Conservation (phyloP, 2,113 vertebrate species). For the Corydoras maculifer region DNA sequence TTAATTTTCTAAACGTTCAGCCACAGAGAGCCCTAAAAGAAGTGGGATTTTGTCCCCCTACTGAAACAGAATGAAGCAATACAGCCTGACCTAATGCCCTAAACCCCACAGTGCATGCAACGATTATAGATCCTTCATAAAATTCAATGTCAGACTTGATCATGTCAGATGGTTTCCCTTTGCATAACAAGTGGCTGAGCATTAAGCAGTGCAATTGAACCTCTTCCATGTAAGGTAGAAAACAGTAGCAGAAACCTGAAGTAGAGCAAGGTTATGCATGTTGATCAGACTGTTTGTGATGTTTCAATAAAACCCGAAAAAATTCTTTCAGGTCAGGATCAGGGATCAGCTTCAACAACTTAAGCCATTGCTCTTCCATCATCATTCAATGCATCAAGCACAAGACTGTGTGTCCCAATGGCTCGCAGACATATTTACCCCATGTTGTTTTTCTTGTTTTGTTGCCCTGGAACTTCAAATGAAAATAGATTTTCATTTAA, state of each 20-base stretch:
- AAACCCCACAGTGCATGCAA: constrained; percentile 2
- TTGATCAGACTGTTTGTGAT: no score
- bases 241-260: not conserved
- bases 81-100: constrained; percentile 17
- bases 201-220: not conserved
- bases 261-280: not conserved
- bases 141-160: constrained; percentile 9
- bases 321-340: no score
- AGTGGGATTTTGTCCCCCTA: not conserved
- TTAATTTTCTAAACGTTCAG: constrained; percentile 19
- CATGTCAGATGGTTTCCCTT: constrained; percentile 3
- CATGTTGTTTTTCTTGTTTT: no score
- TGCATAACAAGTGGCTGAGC: constrained; percentile 15
- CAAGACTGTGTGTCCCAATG: no score
- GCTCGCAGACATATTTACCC: no score
- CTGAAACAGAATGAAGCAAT: not conserved
- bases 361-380: no score
- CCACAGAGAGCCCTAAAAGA: not conserved
- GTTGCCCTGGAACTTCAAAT: no score
- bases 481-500: no score
- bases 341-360: no score
- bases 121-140: constrained; percentile 19
- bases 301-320: no score
- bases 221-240: not conserved
- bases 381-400: no score